Conservation (phyloP, 2,888 invertebrate genomes). For the Blastobasis adustella region DNA sequence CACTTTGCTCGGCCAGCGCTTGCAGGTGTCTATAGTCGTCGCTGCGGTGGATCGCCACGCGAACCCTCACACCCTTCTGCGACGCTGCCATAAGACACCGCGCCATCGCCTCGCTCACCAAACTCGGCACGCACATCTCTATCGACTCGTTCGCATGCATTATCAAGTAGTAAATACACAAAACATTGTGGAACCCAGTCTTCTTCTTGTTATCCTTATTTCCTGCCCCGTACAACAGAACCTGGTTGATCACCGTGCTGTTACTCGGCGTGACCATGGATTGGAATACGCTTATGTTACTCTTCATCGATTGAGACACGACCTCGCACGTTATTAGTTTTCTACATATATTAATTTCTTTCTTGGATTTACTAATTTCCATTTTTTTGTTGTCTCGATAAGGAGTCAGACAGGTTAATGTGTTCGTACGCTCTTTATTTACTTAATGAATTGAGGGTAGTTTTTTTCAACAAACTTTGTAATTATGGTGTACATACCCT, state of each 20-base stretch:
- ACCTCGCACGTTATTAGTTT: slow-evolving; percentile 14
- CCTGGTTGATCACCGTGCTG: slow-evolving; percentile 31
- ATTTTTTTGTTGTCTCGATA: too few species aligned
- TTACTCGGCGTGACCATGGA: too few species aligned
- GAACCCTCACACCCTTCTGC: slow-evolving; percentile 30
- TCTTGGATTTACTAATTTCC: slow-evolving; percentile 1
- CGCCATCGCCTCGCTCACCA: slow-evolving; percentile 36
- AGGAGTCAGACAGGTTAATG: too few species aligned
- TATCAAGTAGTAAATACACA: slow-evolving; percentile 43
- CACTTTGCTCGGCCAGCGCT: slow-evolving; percentile 29
- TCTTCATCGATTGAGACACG: too few species aligned
- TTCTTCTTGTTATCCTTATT: slow-evolving; percentile 28
- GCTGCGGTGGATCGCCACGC: slow-evolving; percentile 39
- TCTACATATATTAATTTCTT: slow-evolving; percentile 16
- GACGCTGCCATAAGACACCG: slow-evolving; percentile 36
- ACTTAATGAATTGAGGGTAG: too few species aligned
- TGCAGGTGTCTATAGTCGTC: slow-evolving; percentile 25
- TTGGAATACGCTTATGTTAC: too few species aligned
- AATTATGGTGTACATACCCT: too few species aligned
- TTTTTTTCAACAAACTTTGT: too few species aligned
- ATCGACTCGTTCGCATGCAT: slow-evolving; percentile 36
- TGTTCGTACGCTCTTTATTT: too few species aligned
- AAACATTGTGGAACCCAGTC: slow-evolving; percentile 40
- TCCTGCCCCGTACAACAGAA: slow-evolving; percentile 43
- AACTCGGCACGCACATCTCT: slow-evolving; percentile 45